Base-by-base conservation (phyloP, 2,113 vertebrate species). In the Crotalus viridis region DNA sequence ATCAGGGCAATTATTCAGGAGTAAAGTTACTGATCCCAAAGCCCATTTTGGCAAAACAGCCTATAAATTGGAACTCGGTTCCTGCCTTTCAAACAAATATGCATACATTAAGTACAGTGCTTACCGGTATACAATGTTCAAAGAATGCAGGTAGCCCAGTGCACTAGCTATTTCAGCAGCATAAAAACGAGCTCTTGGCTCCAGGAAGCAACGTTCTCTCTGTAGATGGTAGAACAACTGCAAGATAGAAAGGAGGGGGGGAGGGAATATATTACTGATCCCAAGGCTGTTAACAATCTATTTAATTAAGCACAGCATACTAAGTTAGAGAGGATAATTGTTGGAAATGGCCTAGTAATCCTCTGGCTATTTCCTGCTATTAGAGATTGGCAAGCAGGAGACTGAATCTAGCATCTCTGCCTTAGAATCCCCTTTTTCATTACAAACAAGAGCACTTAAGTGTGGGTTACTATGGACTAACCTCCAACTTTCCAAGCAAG, bases 191-290 rank as follows among this genome's bases (percentile, higher is more conserved):
- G 99, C 99, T 95, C 99, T 97, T 0, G 99, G 99, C 97, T 99
- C 99, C 90, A 99, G 98, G 97, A 99, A 99, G 98, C 98, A 99
- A 92, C 99, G 98, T 92, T 99, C 99, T 95, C 99, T 98, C 97
- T 99, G 99, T 94, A 99, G 98, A 97, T 99, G 99, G 97, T 99
- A 99, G 97, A 99, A 99, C 96, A 99, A 96, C 99, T 99, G 95
- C 48, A 96, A 94, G 96, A 98, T 93, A 96, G 94, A 97, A 26
- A 95, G 1, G 74, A 12, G 43, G 97, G 81, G 81, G 24, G 97
- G 74, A 94, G 96, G 92, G 93, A 93, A 96, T 93, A 89, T 93
- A 89, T 95, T 90, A 89, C 19, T 0, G 22, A 89, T 46, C 87
- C 94, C 97, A 93, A 94, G 95, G 93, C 85, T 87, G 95, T 89